Evolutionary conservation across 2,113 vertebrate genomes (phyloP).

Genomic region (Emydocephalus ijimae): DNA sequence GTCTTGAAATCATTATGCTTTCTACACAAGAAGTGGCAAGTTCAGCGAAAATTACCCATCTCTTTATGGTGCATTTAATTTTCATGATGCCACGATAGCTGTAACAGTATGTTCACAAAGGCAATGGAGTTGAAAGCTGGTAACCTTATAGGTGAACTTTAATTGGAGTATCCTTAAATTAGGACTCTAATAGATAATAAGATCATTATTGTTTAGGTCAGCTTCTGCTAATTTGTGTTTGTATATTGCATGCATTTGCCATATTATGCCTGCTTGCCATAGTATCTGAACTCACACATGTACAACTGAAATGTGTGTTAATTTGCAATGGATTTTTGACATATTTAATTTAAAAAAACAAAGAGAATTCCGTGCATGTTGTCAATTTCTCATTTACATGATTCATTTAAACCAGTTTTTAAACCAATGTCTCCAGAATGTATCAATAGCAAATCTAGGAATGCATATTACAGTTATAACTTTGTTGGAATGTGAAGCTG

Average conservation of each 20-base stretch:
- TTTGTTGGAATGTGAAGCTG: not conserved
- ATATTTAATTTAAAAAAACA: constrained; percentile 14
- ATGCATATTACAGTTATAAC: not conserved
- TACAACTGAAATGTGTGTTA: not conserved
- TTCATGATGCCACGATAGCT: constrained; percentile 26
- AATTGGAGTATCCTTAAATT: constrained; percentile 63
- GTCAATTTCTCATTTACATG: not conserved
- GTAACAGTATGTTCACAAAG: constrained; percentile 34
- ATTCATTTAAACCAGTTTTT: not conserved
- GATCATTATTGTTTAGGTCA: constrained; percentile 61
- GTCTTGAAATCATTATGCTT: constrained; percentile 58
- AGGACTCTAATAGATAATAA: constrained; percentile 58
- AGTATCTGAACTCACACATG: not conserved
- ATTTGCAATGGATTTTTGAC: constrained; percentile 15
- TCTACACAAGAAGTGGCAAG: constrained; percentile 54
- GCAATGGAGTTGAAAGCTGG: constrained; percentile 47
- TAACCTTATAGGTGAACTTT: constrained; percentile 58
- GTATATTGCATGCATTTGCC: constrained; percentile 38
- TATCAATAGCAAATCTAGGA: not conserved
- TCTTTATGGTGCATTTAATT: constrained; percentile 43
- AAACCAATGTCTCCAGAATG: not conserved
- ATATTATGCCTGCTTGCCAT: constrained; percentile 42
- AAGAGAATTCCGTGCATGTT: not conserved
- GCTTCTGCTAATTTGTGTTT: constrained; percentile 59
- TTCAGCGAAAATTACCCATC: constrained; percentile 47